A percentile compares a stretch with the other conserved stretches of the same genome.
These are phyloP conservation scores for Dromococcyx pavoninus DNA, from an alignment of 2,797 vertebrate species.

Conservation along the genomic window DNA sequence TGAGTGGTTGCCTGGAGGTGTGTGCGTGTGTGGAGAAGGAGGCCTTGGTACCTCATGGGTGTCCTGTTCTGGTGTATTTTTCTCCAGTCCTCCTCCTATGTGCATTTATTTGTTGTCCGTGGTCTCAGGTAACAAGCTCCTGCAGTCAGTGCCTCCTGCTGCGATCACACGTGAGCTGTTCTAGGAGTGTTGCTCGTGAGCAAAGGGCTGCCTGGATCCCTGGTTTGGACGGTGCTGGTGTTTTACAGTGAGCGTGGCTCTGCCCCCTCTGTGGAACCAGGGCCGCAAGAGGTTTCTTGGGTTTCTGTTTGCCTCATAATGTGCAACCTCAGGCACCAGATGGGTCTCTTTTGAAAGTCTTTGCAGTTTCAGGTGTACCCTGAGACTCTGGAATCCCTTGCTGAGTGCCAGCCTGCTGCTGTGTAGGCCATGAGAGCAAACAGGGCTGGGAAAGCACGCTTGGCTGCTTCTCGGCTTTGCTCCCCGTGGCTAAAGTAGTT, in stretches of 20 bases:
- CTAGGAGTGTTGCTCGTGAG: neutral
- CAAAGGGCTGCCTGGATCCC: neutral
- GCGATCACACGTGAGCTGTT: neutral
- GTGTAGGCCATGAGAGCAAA: neutral
- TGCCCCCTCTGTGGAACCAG: neutral
- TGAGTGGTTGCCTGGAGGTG: neutral
- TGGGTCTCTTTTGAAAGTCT: neutral
- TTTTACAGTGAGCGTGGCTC: neutral
- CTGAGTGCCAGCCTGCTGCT: neutral
- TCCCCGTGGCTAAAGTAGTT: neutral
- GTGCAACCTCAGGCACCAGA: neutral
- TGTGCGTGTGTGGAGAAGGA: neutral
- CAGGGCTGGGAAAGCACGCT: neutral
- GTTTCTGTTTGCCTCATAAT: neutral
- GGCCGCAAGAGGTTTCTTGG: neutral
- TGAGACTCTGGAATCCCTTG: neutral
- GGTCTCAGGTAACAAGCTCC: neutral
- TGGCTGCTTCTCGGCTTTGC: neutral
- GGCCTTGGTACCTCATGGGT: neutral
- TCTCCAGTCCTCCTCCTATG: neutral
- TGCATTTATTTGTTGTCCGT: neutral
- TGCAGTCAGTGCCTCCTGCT: neutral
- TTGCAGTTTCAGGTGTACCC: neutral
- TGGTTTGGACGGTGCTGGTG: fast-evolving
- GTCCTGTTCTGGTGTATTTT: neutral